Conservation (phyloP, 2,888 invertebrate species). For the Apamea sordens region DNA sequence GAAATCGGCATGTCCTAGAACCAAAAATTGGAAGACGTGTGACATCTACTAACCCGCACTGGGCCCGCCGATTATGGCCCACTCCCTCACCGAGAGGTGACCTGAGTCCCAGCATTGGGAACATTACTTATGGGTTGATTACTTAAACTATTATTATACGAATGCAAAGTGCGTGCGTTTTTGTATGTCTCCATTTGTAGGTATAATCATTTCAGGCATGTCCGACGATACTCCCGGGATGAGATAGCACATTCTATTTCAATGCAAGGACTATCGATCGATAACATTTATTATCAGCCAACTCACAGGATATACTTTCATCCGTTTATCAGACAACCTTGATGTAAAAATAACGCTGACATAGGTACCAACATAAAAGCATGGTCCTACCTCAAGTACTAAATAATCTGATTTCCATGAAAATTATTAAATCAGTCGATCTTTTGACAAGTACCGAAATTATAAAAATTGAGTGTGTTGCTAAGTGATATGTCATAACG, state of each 20-base stretch:
- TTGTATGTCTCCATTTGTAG: not conserved
- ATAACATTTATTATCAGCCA: conserved; percentile 18
- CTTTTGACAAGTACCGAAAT: conserved; percentile 17
- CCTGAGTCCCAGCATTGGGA: too few relatives aligned
- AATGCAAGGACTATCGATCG: conserved; percentile 30
- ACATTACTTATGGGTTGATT: too few relatives aligned
- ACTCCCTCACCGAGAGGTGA: too few relatives aligned
- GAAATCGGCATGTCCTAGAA: too few relatives aligned
- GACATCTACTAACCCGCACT: too few relatives aligned
- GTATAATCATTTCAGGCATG: not conserved
- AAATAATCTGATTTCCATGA: conserved; percentile 25
- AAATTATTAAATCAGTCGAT: conserved; percentile 25
- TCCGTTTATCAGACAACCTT: conserved; percentile 54
- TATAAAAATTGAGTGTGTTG: conserved; percentile 20
- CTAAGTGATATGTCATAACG: conserved; percentile 5
- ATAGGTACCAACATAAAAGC: conserved; percentile 5
- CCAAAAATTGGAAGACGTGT: too few relatives aligned
- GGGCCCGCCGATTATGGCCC: too few relatives aligned
- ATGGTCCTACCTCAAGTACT: conserved; percentile 11
- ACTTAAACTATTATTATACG: too few relatives aligned
- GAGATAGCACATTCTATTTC: conserved; percentile 35
- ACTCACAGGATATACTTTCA: conserved; percentile 53
- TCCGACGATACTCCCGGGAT: not conserved
- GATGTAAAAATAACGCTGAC: conserved; percentile 33
- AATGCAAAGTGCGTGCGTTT: too few relatives aligned